Evolutionary conservation across 2,888 invertebrate species (phyloP).

Genomic region (Macrosoma leucophasiata): DNA sequence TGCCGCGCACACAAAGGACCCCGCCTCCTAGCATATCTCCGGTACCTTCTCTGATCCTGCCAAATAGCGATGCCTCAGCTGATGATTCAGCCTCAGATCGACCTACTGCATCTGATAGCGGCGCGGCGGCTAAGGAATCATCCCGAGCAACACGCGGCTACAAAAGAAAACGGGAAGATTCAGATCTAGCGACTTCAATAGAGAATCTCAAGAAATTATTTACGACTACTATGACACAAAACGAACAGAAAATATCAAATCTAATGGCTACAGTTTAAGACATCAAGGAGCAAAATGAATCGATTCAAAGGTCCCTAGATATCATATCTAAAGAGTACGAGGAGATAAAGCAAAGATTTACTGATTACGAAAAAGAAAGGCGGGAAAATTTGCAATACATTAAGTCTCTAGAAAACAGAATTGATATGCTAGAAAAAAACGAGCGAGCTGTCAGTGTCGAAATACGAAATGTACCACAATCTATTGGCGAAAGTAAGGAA

Average conservation of each 20-base stretch:
- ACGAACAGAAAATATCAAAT: not conserved
- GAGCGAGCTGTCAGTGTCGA: not conserved
- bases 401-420: not conserved
- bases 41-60: no score
- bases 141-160: no score
- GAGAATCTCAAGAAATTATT: no score
- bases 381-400: not conserved
- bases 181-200: slow-evolving; percentile 2
- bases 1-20: no score
- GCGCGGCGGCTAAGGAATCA: no score
- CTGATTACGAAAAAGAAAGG: slow-evolving; percentile 1
- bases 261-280: slow-evolving; percentile 1
- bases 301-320: not conserved
- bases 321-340: slow-evolving; percentile 1
- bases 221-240: not conserved
- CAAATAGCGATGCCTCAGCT: no score
- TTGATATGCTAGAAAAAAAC: not conserved
- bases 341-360: not conserved
- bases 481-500: not conserved
- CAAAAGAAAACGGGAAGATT: no score
- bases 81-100: no score
- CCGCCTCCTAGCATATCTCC: no score
- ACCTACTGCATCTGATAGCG: no score
- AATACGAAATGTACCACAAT: not conserved
- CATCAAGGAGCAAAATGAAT: slow-evolving; percentile 1